These are phyloP conservation scores for Nomia melanderi DNA, from an alignment of 1,140 invertebrate species.

Conservation along the genomic window DNA sequence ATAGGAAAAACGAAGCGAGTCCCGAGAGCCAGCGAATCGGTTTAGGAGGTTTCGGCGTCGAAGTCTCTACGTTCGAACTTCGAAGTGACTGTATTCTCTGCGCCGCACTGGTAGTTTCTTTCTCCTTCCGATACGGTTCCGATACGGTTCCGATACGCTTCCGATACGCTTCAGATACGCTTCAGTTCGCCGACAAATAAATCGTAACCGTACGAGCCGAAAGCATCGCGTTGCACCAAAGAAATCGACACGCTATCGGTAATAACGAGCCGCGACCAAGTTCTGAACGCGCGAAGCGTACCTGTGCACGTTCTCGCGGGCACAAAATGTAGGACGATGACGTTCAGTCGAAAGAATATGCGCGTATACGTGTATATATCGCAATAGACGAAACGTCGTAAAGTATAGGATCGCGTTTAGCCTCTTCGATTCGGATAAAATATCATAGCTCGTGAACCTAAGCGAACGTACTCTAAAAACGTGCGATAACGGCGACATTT, in stretches of 20 bases:
- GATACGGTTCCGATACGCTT: no score
- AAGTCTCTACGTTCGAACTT: constrained; percentile 7
- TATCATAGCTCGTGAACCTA: constrained; percentile 4
- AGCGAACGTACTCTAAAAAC: background rate
- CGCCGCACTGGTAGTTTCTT: no score
- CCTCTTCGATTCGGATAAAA: constrained; percentile 39
- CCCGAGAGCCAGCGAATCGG: no score
- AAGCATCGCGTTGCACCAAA: no score
- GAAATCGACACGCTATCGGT: no score
- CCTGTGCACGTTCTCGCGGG: background rate
- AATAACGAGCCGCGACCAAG: no score
- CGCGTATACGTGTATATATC: constrained; percentile 22
- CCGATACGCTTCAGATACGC: no score
- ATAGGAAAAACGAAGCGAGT: constrained; percentile 11
- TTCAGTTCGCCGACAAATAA: no score
- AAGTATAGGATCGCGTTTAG: constrained; percentile 1
- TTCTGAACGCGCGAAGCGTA: no score
- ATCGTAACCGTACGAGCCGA: no score
- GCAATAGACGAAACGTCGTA: constrained; percentile 19
- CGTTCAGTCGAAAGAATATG: constrained; percentile 36
- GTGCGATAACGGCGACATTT: constrained; percentile 11
- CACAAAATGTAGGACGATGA: background rate
- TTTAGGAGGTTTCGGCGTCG: constrained; percentile 8
- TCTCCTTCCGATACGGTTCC: no score
- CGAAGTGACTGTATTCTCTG: constrained; percentile 27